Conservation (phyloP, 2,888 invertebrate genomes). For the Mesochorus sp. region DNA sequence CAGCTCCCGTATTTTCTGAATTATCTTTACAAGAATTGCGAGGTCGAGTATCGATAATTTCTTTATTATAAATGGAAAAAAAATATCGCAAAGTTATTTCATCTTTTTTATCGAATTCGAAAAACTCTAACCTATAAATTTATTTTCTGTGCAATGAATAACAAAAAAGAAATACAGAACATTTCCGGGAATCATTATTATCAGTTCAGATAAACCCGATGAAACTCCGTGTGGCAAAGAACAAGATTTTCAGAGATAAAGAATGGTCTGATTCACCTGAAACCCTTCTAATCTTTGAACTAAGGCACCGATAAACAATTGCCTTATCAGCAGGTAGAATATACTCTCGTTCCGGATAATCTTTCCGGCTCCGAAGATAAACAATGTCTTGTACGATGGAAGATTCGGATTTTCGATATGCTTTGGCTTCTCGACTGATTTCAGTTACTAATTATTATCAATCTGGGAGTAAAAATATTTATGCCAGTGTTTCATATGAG, state of each 20-base stretch:
- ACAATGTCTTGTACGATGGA: not conserved
- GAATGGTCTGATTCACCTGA: no score
- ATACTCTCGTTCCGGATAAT: not conserved
- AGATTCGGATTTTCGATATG: not conserved
- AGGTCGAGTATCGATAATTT: no score
- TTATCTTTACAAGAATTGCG: not conserved
- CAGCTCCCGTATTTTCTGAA: not conserved
- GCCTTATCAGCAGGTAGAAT: not conserved
- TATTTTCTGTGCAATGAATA: not conserved
- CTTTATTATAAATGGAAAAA: not conserved
- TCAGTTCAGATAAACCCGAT: not conserved
- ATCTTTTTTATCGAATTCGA: no score
- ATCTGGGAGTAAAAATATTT: no score
- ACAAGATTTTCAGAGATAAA: no score
- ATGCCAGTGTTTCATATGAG: no score
- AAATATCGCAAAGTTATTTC: not conserved
- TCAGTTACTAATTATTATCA: no score
- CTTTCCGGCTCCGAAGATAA: not conserved
- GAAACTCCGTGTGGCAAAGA: not conserved
- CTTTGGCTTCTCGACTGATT: no score
- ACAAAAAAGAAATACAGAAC: no score
- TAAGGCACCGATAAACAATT: no score
- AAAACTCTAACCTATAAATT: not conserved
- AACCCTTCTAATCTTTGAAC: no score
- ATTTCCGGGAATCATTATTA: no score